Percentiles rank a stretch among this genome's conserved stretches.
phyloP scores from a whole-genome alignment of 1,140 invertebrate genomes.

The Parasteatoda tepidariorum region DNA sequence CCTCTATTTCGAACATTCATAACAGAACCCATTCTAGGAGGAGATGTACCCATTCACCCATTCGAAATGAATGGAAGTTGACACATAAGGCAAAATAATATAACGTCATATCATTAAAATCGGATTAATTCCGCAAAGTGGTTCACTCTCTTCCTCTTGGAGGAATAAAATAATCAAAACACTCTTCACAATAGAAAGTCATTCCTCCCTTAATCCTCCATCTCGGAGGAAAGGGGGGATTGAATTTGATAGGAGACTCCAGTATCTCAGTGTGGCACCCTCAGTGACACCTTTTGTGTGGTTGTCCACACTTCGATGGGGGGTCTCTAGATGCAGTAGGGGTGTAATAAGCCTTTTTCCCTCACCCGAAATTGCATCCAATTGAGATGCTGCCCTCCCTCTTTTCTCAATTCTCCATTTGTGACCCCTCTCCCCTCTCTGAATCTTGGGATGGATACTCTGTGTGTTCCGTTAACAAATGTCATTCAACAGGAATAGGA shows the following conservation, averaged over 20 bases:
- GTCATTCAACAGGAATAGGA: not conserved
- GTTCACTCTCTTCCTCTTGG: not conserved
- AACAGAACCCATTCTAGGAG: not conserved
- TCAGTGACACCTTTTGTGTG: slow-evolving; percentile 52
- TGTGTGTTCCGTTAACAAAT: slow-evolving; percentile 10
- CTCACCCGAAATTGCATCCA: slow-evolving; percentile 1
- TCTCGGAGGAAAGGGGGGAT: slow-evolving; percentile 22
- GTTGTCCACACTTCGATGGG: slow-evolving; percentile 52
- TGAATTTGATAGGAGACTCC: slow-evolving; percentile 36
- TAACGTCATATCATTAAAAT: slow-evolving; percentile 53
- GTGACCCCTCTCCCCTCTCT: not conserved
- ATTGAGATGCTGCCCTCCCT: not conserved
- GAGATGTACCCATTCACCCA: not conserved
- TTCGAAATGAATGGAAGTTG: not conserved
- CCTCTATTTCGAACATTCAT: too few species aligned
- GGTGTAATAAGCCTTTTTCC: slow-evolving; percentile 44
- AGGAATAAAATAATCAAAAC: slow-evolving; percentile 31
- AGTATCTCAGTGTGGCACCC: slow-evolving; percentile 37
- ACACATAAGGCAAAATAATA: not conserved
- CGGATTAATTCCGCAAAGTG: slow-evolving; percentile 55
- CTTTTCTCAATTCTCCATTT: not conserved
- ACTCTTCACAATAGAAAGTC: slow-evolving; percentile 51
- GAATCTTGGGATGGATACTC: slow-evolving; percentile 25
- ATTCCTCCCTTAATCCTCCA: slow-evolving; percentile 43
- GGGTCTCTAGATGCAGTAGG: not conserved